Evolutionary conservation across 2,113 vertebrate species (phyloP).

Genomic region (Bufo gargarizans): DNA sequence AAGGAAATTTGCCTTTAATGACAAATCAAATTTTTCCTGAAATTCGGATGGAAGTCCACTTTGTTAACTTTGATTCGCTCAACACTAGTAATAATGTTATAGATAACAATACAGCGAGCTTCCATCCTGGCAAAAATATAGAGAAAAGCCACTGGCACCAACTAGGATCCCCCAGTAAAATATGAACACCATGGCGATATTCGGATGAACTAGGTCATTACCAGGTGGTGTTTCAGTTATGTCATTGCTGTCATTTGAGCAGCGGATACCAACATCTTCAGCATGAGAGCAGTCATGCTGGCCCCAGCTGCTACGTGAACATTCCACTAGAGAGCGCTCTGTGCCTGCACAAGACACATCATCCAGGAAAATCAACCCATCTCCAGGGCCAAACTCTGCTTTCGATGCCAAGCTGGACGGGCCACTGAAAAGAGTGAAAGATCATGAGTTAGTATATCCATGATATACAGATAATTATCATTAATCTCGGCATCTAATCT

Average conservation of each 20-base stretch:
- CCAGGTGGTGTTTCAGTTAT: constrained; percentile 61
- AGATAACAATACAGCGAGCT: too few relatives aligned
- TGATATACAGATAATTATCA: not conserved
- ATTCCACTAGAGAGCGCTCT: constrained; percentile 83
- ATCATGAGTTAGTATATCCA: not conserved
- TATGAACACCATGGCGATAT: not conserved
- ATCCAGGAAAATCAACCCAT: constrained; percentile 85
- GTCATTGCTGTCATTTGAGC: constrained; percentile 67
- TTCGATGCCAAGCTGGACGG: constrained; percentile 66
- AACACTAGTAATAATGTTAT: too few relatives aligned
- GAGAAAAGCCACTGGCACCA: too few relatives aligned
- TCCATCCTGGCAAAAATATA: too few relatives aligned
- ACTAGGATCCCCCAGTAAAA: too few relatives aligned
- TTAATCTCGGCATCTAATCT: not conserved
- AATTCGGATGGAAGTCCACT: too few relatives aligned
- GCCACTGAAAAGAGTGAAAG: constrained; percentile 59
- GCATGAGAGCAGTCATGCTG: constrained; percentile 91
- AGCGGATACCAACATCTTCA: constrained; percentile 87
- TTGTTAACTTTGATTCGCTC: too few relatives aligned
- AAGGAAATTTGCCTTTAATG: too few relatives aligned
- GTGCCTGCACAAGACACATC: constrained; percentile 84
- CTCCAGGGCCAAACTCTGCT: constrained; percentile 77
- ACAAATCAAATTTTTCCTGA: too few relatives aligned
- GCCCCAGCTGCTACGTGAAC: constrained; percentile 86
- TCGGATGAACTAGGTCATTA: constrained; percentile 50